Percentiles rank a stretch among this genome's conserved stretches.
Conservation (phyloP, 2,113 vertebrate species). For the Corydoras maculifer region DNA sequence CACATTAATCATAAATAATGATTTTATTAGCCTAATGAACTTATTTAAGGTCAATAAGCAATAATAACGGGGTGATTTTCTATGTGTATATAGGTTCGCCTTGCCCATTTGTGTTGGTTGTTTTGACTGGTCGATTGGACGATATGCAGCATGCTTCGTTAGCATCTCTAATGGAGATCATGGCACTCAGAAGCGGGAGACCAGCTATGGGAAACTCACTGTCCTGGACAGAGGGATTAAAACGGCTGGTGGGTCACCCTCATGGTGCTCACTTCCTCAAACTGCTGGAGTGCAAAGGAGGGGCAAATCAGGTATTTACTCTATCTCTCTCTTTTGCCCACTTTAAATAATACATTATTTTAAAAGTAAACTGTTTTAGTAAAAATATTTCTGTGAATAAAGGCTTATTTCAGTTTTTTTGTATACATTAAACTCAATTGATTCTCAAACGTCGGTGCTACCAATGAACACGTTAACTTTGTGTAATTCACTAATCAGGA, state of each 20-base stretch:
- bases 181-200: conserved; percentile 43
- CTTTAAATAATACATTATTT: background rate
- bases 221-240: conserved; percentile 54
- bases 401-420: no score
- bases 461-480: no score
- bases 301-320: background rate
- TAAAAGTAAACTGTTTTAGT: no score
- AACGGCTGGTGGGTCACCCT: conserved; percentile 48
- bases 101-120: conserved; percentile 55
- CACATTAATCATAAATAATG: no score
- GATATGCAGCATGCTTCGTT: conserved; percentile 52
- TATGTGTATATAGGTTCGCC: conserved; percentile 39
- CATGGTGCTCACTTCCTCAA: conserved; percentile 54
- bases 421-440: no score
- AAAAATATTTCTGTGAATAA: no score
- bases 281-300: conserved; percentile 51
- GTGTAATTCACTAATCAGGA: no score
- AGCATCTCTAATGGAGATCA: conserved; percentile 57
- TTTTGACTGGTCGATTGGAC: conserved; percentile 53
- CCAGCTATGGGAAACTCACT: conserved; percentile 41
- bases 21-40: no score
- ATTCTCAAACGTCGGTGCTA: no score
- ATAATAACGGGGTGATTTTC: background rate
- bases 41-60: background rate
- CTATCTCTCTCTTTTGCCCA: background rate